Base-by-base conservation (phyloP, 2,888 invertebrate genomes). In the Agrochola circellaris region DNA sequence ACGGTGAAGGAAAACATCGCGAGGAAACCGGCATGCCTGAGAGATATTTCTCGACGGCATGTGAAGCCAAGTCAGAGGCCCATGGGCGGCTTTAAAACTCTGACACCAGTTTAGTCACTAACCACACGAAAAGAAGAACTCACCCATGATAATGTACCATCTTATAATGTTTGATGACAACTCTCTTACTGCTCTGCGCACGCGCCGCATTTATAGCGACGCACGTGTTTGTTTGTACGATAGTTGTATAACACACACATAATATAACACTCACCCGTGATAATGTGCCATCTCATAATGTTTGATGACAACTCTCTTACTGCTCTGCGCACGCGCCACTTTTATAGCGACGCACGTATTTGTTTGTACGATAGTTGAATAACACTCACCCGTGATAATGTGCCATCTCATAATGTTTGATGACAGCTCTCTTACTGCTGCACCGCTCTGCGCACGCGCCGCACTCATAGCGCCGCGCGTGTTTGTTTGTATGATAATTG, bases 401-500 rank as follows among this genome's bases (percentile, higher is more conserved):
- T 0, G 61, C 56, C 0, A 73, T 73, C 26, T 90, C 90, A 42
- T 93, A 92, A 65, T 95, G 95, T 42, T 88, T 92, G 4, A 79
- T 45, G 0, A 87, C 94, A 0, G 84, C 86, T 0, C 93, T 79
- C 70, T 92, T 92, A 70, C 90, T 95, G 1, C 7, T 7, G 45
- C 84, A 89, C 15, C 85, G 79, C 4, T 87, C 84, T 0, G 51
- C 30, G 65, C 95, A 95, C 1, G 84, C 81, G 0, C 56, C n/a
- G 61, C 95, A 95, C 73, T 93, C 88, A 66, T 91, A 94, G 1
- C 96, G 85, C 0, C 81, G 81, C 0, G 45, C 86, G 74, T 96
- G 96, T 76, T 91, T 94, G 68, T 91, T 90, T 2, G 62, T 87
- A 72, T 96, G 96, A 71, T 95, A 95, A 77, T 92, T 94, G 82